phyloP scores from a whole-genome alignment of 2,113 vertebrate species.

The Axis porcinus region DNA sequence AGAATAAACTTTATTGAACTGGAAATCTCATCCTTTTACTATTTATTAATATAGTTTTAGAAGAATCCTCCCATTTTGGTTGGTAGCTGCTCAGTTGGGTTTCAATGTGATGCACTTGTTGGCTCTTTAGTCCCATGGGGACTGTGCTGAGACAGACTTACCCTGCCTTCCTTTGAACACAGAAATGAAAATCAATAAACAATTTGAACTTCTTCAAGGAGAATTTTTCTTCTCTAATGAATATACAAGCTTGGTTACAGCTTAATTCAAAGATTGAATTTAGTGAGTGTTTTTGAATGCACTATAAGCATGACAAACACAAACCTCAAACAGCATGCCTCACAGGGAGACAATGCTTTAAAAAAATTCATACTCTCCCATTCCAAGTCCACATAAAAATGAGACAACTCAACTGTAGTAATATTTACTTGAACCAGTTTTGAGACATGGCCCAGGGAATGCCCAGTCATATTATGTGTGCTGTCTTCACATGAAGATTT shows the following conservation, averaged over 20 bases:
- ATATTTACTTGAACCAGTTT: conserved; percentile 6
- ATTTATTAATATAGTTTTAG: conserved; percentile 83
- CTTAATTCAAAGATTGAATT: conserved; percentile 89
- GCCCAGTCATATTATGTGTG: not conserved
- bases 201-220: conserved; percentile 99
- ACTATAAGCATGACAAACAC: conserved; percentile 83
- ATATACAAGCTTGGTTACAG: conserved; percentile 97
- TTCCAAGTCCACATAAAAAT: conserved; percentile 50
- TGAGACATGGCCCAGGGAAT: not conserved
- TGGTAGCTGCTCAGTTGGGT: conserved; percentile 75
- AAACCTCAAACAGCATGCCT: conserved; percentile 74
- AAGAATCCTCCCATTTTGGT: conserved; percentile 81
- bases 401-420: not conserved
- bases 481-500: not conserved
- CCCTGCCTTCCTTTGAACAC: conserved; percentile 93
- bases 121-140: conserved; percentile 83
- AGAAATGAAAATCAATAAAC: conserved; percentile 99
- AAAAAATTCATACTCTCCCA: not conserved
- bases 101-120: conserved; percentile 82
- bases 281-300: conserved; percentile 82
- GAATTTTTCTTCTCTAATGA: conserved; percentile 96
- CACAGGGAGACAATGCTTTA: conserved; percentile 69
- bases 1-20: conserved; percentile 75
- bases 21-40: conserved; percentile 75
- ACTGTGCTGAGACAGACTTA: conserved; percentile 90